Conservation (phyloP, 1,140 invertebrate species). For the Popillia japonica region DNA sequence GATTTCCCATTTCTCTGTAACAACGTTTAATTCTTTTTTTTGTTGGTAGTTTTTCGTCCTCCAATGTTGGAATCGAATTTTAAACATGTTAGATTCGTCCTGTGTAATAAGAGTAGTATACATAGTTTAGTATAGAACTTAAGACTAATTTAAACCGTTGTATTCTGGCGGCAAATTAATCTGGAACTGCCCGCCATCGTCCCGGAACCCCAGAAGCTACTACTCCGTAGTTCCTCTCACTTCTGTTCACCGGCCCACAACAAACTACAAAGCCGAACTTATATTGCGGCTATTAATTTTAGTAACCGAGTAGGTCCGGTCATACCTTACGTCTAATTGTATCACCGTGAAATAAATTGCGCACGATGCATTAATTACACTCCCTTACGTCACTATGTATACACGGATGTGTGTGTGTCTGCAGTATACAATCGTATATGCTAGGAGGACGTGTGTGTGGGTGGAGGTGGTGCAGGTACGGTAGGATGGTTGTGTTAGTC, state of each 20-base stretch:
- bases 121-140: too few relatives aligned
- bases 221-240: neutral
- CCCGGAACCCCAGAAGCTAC: neutral
- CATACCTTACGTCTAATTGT: slow-evolving; percentile 53
- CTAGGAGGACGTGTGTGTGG: neutral
- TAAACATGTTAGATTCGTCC: too few relatives aligned
- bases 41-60: too few relatives aligned
- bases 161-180: slow-evolving; percentile 21
- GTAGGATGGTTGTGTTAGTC: neutral
- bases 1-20: neutral
- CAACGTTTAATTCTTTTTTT: too few relatives aligned
- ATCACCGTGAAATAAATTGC: slow-evolving; percentile 51
- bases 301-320: slow-evolving; percentile 46
- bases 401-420: neutral
- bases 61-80: too few relatives aligned
- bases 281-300: slow-evolving; percentile 53
- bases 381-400: neutral
- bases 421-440: neutral
- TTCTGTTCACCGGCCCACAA: slow-evolving; percentile 40
- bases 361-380: slow-evolving; percentile 49
- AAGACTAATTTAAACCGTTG: slow-evolving; percentile 5
- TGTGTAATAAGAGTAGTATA: too few relatives aligned
- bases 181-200: slow-evolving; percentile 14
- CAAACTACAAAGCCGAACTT: slow-evolving; percentile 49
- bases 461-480: neutral